A percentile compares a stretch with the other conserved stretches of the same genome.
Conservation (phyloP, 1,140 invertebrate genomes). For the Megathymus violae region DNA sequence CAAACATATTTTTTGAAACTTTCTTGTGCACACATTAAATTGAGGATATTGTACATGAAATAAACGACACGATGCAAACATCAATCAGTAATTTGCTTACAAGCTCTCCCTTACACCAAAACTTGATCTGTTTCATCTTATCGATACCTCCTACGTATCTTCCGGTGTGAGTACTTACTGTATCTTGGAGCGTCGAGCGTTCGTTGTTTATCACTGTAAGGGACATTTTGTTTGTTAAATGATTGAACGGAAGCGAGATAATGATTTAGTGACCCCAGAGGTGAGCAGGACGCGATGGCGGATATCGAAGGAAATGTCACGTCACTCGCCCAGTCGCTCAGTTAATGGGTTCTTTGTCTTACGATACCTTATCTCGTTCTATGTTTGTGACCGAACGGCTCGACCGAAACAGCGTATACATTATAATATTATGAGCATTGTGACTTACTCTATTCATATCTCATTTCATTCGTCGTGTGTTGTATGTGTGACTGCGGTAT, state of each 20-base stretch:
- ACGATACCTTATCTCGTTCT: conserved; percentile 69
- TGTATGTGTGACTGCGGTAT: conserved; percentile 18
- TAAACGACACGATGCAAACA: conserved; percentile 6
- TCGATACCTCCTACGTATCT: conserved; percentile 20
- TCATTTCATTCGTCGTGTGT: conserved; percentile 18
- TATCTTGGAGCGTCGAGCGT: conserved; percentile 15
- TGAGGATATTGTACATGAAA: not conserved
- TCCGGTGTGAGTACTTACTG: conserved; percentile 14
- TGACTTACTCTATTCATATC: conserved; percentile 25
- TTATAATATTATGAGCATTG: no score
- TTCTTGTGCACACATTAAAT: no score
- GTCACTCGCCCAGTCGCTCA: conserved; percentile 63
- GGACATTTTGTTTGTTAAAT: conserved; percentile 54
- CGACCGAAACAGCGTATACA: conserved; percentile 11
- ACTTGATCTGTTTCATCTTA: conserved; percentile 23
- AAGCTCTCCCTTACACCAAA: conserved; percentile 4
- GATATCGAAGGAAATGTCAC: conserved; percentile 82
- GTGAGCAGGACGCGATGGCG: conserved; percentile 67
- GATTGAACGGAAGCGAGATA: conserved; percentile 72
- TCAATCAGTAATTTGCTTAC: conserved; percentile 14
- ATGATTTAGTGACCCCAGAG: conserved; percentile 76
- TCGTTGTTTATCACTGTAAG: conserved; percentile 31
- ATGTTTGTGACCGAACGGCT: conserved; percentile 31
- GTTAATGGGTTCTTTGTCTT: conserved; percentile 82
- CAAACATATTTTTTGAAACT: no score